Evolutionary conservation across 2,113 vertebrate genomes (phyloP), one percentile per base, ranked within the genome.

Genomic region (Megaleporinus macrocephalus): DNA sequence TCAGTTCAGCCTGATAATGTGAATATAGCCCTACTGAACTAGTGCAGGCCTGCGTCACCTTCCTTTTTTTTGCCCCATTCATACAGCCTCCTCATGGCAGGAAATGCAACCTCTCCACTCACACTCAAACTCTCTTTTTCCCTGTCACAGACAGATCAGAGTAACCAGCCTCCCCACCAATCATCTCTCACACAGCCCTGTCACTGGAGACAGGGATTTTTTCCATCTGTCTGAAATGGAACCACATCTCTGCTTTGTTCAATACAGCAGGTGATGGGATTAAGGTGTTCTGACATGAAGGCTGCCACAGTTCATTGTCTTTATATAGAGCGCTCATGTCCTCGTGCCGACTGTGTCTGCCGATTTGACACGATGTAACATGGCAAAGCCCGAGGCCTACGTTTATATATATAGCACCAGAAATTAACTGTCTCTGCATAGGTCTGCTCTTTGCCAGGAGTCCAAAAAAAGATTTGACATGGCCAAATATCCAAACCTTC

Each of bases 261-360:
- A 70, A 41, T 70, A 44, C 66, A 70, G 66, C 66, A 70, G 66
- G 66, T 70, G 66, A 70, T 70, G 66, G 33, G 66, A 44, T 36
- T 36, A 70, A 70, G 33, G 66, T 70, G 66, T 70, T 70, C 66
- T 44, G 66, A 70, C 66, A 70, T 70, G 66, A 70, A 70, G 66
- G 66, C 66, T 70, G 66, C 66, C 66, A 70, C 41, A 70, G 22
- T 70, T 70, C 66, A 44, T 44, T 44, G 66, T 70, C 66, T 70
- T 70, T 70, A 41, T 44, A 70, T 41, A 44, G 66, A 70, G 33
- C 12, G 36, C 66, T 70, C 66, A 70, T 44, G 66, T 70, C 22
- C 66, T 44, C 41, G 20, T 12, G 9, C 36, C 9, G 66, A 41
- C 66, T 70, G 33, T 70, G 66, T 70, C 66, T 70, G 33, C 33